These are phyloP conservation scores for Ceraclea dissimilis DNA, from an alignment of 2,888 invertebrate genomes.

Conservation along the genomic window DNA sequence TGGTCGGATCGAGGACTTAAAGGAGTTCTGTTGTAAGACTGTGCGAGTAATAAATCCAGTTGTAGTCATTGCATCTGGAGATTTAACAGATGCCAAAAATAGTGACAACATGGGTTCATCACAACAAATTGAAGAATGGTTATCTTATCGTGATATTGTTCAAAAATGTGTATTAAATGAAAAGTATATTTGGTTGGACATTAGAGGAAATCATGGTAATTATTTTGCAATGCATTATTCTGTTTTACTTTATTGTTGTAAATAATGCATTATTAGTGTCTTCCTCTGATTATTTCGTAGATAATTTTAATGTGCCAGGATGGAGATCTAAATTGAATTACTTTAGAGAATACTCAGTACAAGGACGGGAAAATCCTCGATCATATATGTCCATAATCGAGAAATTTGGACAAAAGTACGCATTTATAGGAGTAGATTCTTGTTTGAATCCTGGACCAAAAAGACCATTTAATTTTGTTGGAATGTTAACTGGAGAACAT, in stretches of 20 bases:
- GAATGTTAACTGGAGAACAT: slow-evolving; percentile 53
- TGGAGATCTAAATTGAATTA: slow-evolving; percentile 64
- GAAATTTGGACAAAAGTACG: slow-evolving; percentile 55
- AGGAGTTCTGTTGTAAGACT: slow-evolving; percentile 70
- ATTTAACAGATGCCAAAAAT: slow-evolving; percentile 82
- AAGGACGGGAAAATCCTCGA: slow-evolving; percentile 59
- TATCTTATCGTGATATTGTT: slow-evolving; percentile 63
- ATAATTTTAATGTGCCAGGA: slow-evolving; percentile 79
- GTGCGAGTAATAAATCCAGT: slow-evolving; percentile 64
- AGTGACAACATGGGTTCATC: slow-evolving; percentile 70
- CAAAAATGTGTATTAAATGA: slow-evolving; percentile 57
- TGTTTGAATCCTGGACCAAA: slow-evolving; percentile 80
- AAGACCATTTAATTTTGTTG: slow-evolving; percentile 87
- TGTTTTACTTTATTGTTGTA: no score
- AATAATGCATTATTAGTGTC: no score
- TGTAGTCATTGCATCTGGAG: slow-evolving; percentile 78
- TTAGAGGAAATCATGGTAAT: slow-evolving; percentile 86
- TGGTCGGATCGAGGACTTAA: slow-evolving; percentile 65
- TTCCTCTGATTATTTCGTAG: slow-evolving; percentile 42
- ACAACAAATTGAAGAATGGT: slow-evolving; percentile 79
- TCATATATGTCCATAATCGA: slow-evolving; percentile 62
- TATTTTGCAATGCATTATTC: not conserved
- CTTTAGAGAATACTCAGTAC: slow-evolving; percentile 70
- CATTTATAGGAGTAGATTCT: slow-evolving; percentile 84
- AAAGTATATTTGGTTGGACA: slow-evolving; percentile 77